phyloP scores from a whole-genome alignment of 2,888 invertebrate species.

The Acrobasis repandana region DNA sequence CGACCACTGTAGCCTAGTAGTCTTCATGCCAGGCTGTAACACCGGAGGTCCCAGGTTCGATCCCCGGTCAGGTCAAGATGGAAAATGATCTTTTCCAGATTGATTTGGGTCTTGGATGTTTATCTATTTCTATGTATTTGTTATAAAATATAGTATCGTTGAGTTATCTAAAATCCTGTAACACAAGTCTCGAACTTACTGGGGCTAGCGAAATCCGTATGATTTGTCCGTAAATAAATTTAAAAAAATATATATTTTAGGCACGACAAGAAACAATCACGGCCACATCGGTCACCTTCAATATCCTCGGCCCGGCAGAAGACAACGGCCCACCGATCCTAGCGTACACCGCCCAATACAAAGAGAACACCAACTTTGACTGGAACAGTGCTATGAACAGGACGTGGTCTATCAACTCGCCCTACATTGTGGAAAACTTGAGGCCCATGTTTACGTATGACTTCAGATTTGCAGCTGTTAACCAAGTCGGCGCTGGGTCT shows the following conservation, averaged over 20 bases:
- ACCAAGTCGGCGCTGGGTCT: conserved; percentile 90
- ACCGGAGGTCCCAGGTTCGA: no score
- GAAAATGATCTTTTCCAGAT: no score
- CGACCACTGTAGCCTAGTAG: no score
- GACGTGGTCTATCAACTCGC: conserved; percentile 91
- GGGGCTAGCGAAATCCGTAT: background rate
- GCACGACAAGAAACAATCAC: conserved; percentile 87
- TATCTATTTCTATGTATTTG: no score
- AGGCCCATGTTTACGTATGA: conserved; percentile 89
- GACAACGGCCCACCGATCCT: conserved; percentile 89
- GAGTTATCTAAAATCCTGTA: no score
- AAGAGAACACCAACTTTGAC: conserved; percentile 84
- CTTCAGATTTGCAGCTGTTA: conserved; percentile 93
- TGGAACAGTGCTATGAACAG: conserved; percentile 88
- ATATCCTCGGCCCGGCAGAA: conserved; percentile 88
- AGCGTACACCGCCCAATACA: conserved; percentile 89
- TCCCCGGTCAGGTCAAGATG: no score
- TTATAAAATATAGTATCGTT: no score
- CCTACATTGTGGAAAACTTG: conserved; percentile 91
- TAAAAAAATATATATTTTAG: conserved; percentile 53
- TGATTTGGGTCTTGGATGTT: no score
- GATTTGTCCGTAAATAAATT: no score
- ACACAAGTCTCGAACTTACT: no score
- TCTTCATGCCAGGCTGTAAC: no score
- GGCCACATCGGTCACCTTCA: conserved; percentile 93